phyloP scores from a whole-genome alignment of 2,888 invertebrate species.

The Platerodrilus igneus region DNA sequence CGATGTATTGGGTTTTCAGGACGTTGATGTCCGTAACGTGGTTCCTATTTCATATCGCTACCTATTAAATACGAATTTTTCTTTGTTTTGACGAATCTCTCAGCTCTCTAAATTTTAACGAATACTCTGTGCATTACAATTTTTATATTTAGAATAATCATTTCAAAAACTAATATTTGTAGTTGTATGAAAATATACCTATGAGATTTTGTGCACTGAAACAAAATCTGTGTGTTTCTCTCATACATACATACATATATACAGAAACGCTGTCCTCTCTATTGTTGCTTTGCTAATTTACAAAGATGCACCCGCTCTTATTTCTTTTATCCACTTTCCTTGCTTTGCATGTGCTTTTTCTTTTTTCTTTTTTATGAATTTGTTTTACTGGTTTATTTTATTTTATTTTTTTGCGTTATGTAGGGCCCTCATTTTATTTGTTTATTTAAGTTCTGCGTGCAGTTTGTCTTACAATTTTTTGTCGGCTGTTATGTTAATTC shows the following conservation, averaged over 20 bases:
- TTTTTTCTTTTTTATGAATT: constrained; percentile 33
- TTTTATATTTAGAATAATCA: too few species aligned
- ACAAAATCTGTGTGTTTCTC: too few species aligned
- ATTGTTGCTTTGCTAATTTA: constrained; percentile 32
- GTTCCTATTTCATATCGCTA: constrained; percentile 51
- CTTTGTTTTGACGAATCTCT: too few species aligned
- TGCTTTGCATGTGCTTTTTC: constrained; percentile 12
- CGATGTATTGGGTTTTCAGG: constrained; percentile 39
- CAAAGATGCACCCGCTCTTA: constrained; percentile 39
- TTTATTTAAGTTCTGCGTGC: constrained; percentile 22
- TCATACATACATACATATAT: constrained; percentile 39
- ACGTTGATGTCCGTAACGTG: constrained; percentile 40
- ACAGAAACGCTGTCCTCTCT: too few species aligned
- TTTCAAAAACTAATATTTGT: too few species aligned
- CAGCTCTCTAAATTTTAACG: too few species aligned
- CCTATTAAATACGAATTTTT: too few species aligned
- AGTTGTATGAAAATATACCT: too few species aligned
- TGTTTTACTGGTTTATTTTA: constrained; percentile 42
- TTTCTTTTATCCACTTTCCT: neutral
- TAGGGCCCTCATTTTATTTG: constrained; percentile 15
- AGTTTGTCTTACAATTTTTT: constrained; percentile 25
- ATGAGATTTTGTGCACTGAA: too few species aligned
- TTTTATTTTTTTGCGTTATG: constrained; percentile 13
- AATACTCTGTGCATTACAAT: too few species aligned
- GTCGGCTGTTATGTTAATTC: constrained; percentile 26